phyloP scores from a whole-genome alignment of 1,140 invertebrate species.

The Diorhabda sublineata region DNA sequence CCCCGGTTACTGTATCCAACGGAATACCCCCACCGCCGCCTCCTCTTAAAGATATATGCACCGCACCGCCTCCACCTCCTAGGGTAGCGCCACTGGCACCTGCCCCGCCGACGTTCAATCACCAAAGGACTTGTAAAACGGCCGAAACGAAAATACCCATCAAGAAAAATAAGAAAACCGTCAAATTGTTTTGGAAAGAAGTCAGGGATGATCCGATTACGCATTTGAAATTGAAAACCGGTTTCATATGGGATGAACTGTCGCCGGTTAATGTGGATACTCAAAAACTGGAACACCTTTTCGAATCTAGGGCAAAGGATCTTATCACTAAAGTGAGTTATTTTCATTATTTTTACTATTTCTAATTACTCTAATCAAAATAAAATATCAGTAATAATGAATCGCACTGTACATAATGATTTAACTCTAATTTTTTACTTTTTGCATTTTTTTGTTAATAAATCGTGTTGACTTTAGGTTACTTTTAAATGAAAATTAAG shows the following conservation, averaged over 20 bases:
- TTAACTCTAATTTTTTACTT: no score
- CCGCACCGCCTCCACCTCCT: slow-evolving; percentile 47
- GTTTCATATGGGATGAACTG: slow-evolving; percentile 94
- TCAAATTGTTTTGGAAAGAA: slow-evolving; percentile 99
- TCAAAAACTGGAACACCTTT: slow-evolving; percentile 92
- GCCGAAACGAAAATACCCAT: slow-evolving; percentile 48
- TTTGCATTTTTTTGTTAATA: no score
- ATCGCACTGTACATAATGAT: no score
- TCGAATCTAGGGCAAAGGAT: slow-evolving; percentile 95
- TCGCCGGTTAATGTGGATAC: slow-evolving; percentile 81
- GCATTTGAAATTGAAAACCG: slow-evolving; percentile 59
- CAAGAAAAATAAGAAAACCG: slow-evolving; percentile 95
- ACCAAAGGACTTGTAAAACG: slow-evolving; percentile 47
- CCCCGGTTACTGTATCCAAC: slow-evolving; percentile 56
- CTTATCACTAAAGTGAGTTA: slow-evolving; percentile 79
- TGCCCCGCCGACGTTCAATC: slow-evolving; percentile 38
- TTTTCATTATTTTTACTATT: not conserved
- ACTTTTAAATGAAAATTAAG: no score
- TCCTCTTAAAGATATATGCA: slow-evolving; percentile 50
- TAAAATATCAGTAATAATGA: no score
- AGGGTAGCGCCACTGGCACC: slow-evolving; percentile 42
- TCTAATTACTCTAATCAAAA: no score
- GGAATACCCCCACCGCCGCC: slow-evolving; percentile 72
- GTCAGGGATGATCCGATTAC: slow-evolving; percentile 79
- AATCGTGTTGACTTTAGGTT: no score